phyloP scores from a whole-genome alignment of 2,113 vertebrate genomes.

The Sylvia atricapilla region DNA sequence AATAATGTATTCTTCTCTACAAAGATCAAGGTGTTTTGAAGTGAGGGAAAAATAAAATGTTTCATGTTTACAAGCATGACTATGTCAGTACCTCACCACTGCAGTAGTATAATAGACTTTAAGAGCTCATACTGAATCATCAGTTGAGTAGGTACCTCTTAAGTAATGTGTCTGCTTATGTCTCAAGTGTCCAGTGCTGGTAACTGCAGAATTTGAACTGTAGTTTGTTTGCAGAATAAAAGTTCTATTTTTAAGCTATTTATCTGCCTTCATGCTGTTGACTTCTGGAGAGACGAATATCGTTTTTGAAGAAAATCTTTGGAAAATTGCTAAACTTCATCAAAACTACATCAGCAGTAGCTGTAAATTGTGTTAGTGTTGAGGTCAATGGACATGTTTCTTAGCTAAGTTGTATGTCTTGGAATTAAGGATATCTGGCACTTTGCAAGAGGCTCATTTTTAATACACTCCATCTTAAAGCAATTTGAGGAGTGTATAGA shows the following conservation, averaged over 20 bases:
- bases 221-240: not conserved
- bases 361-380: not conserved
- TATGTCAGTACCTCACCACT: not conserved
- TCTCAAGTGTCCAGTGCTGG: not conserved
- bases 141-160: not conserved
- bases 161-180: not conserved
- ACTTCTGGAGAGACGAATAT: not conserved
- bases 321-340: not conserved
- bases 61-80: not conserved
- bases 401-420: not conserved
- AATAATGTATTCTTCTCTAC: not conserved
- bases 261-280: not conserved
- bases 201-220: not conserved
- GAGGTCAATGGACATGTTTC: accelerated
- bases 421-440: not conserved
- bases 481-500: not conserved
- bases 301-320: not conserved
- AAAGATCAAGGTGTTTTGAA: not conserved
- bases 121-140: not conserved
- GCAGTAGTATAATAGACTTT: not conserved
- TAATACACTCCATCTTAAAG: not conserved
- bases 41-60: not conserved
- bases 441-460: not conserved
- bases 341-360: not conserved
- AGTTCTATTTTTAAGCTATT: not conserved